Evolutionary conservation across 2,888 invertebrate species (phyloP), one percentile per base, ranked within the genome.

Genomic region (Caenorhabditis sp.): DNA sequence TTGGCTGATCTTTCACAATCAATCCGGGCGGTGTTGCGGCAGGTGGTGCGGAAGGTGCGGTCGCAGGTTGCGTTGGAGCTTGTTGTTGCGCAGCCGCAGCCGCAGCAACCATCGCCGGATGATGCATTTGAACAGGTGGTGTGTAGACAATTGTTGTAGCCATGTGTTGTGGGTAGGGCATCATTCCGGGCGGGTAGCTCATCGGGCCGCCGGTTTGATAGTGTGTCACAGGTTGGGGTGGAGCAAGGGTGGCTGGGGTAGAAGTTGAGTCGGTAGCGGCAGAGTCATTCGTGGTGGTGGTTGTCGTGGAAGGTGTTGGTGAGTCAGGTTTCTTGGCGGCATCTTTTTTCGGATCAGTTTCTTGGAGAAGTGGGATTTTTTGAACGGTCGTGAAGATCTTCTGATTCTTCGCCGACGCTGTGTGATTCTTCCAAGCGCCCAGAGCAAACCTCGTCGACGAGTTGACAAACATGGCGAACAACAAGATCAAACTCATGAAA

Each of bases 121-220:
- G 36, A 36, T 31, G 31, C 31, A 31, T 49, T 49, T 5, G 3
- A 5, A 51, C 23, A 37, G 62, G 21, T 23, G 73, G 73, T 31
- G 73, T 73, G 27, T 73, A 73, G 10, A 73, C 73, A 37, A 73
- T 73, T 3, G 73, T 73, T 6, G 73, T 69, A n/a, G 65, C 68
- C 69, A 73, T 69, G 23, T 73, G 65, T 21, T 61, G 66, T 8
- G 73, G 73, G 31, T 69, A 37, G 19, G 69, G 73, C 0, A 73
- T n/a, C 69, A 73, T 69, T 62, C 73, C 73, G 6, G 73, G 73
- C 49, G 55, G 54, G 23, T 66, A 69, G n/a, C 66, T 60, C 50
- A 66, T 66, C 55, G 55, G 63, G n/a, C 57, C 57, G 50, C 59
- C 59, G 51, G 60, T 51, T 54, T 63, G 55, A 53, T 63, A 26